A percentile compares a stretch with the other conserved stretches of the same genome.
phyloP scores from a whole-genome alignment of 1,140 invertebrate genomes.

The Dreissena polymorpha region DNA sequence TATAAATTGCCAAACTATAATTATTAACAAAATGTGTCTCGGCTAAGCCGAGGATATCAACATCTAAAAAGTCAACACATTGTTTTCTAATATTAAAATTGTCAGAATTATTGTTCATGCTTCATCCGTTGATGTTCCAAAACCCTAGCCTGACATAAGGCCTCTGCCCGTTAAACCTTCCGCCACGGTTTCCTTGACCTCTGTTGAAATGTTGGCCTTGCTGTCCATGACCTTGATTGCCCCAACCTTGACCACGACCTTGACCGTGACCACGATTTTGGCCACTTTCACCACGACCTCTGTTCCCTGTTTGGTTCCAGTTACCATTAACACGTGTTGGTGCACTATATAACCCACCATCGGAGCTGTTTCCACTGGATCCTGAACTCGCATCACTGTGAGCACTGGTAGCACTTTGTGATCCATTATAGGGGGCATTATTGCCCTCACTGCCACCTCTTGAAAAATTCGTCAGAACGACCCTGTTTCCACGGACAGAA shows the following conservation, averaged over 20 bases:
- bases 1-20: slow-evolving; percentile 13
- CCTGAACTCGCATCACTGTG: neutral
- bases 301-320: neutral
- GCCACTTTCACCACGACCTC: no score
- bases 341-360: slow-evolving; percentile 7
- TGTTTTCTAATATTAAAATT: neutral
- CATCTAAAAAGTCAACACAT: slow-evolving; percentile 19
- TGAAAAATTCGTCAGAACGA: neutral
- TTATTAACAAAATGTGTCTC: slow-evolving; percentile 23
- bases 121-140: slow-evolving; percentile 7
- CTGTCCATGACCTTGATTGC: neutral
- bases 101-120: slow-evolving; percentile 18
- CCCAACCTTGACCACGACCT: neutral
- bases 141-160: slow-evolving; percentile 3
- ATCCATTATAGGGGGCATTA: neutral
- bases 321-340: neutral
- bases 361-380: slow-evolving; percentile 6
- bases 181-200: slow-evolving; percentile 10
- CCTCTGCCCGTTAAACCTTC: neutral
- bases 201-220: neutral
- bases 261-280: no score
- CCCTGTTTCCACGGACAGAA: slow-evolving; percentile 8
- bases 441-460: neutral
- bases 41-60: slow-evolving; percentile 36
- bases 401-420: neutral